Evolutionary conservation across 2,888 invertebrate genomes (phyloP), one percentile per base, ranked within the genome.

Genomic region (Lycophotia porphyrea): DNA sequence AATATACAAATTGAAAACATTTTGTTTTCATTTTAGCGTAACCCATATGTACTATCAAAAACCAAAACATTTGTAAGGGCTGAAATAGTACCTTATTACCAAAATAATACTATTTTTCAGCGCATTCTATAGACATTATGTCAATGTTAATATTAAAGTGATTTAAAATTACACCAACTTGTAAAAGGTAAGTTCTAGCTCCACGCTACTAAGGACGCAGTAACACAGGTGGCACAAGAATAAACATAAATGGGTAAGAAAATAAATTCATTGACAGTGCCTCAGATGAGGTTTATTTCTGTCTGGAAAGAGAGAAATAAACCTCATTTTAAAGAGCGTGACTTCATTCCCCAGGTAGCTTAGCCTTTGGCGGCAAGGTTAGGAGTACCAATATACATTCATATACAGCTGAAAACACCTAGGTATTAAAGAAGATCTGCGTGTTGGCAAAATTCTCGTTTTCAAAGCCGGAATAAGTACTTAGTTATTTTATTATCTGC

Each of bases 111-210:
- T 68, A 65, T 27, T 15, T 15, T 64, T 47, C 27, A 27, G 61
- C 49, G 66, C 39, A 49, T 39, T 63, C 27, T 61, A 67, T 60
- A n/a, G 60, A 79, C 18, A 42, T 47, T 24, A 21, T 27, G 27
- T 36, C 18, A 27, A 36, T 27, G 24, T 58, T 71, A 71, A 15
- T 71, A 49, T 21, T 75, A 42, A 13, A 42, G 24, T 55, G 52
- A 55, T 76, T 36, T 36, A 27, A 76, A 47, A 52, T 64, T 44
- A 44, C 44, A 44, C 44, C 8, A 44, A 52, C 27, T 18, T 76
- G 21, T 44, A 18, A 21, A 76, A 52, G 2, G 27, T 31, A 11
- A 60, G 60, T 47, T 27, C 13, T 44, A 24, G 27, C 15, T n/a
- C 31, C 31, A 18, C 31, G n/a, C 18, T 70, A 18, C 11, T 5